Evolutionary conservation across 2,888 invertebrate genomes (phyloP).

Genomic region (Hirtodrosophila alboralis): DNA sequence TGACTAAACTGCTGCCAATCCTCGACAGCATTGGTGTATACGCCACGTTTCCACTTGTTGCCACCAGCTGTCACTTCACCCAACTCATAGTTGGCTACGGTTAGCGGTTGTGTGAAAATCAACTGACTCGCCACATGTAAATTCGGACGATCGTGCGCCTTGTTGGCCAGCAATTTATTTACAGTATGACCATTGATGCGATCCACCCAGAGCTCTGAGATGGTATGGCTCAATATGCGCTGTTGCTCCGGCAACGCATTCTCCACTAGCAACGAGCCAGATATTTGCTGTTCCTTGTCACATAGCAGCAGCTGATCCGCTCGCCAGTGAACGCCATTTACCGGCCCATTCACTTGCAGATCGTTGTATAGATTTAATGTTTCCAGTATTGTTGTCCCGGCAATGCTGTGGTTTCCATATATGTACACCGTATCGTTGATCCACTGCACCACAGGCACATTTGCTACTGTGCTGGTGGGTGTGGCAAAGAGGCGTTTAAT

Average conservation of each 20-base stretch:
- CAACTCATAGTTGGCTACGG: constrained; percentile 66
- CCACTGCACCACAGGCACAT: constrained; percentile 85
- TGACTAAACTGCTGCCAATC: constrained; percentile 42
- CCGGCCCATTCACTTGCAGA: constrained; percentile 73
- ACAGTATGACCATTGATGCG: constrained; percentile 81
- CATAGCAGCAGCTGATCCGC: constrained; percentile 82
- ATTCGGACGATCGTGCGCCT: constrained; percentile 63
- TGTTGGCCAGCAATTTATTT: constrained; percentile 58
- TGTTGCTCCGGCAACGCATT: constrained; percentile 56
- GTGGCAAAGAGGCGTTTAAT: constrained; percentile 82
- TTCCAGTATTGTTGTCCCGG: constrained; percentile 83
- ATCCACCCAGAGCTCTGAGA: constrained; percentile 72
- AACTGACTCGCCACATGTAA: constrained; percentile 73
- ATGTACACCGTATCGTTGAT: constrained; percentile 83
- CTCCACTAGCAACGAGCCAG: constrained; percentile 69
- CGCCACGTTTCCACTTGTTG: constrained; percentile 44
- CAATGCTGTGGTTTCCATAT: constrained; percentile 83
- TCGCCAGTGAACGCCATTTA: constrained; percentile 83
- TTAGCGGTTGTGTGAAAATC: constrained; percentile 69
- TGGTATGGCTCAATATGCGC: constrained; percentile 73
- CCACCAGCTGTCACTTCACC: constrained; percentile 9
- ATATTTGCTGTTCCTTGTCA: constrained; percentile 69
- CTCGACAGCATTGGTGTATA: constrained; percentile 10
- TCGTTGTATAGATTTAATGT: constrained; percentile 77
- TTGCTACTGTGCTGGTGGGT: constrained; percentile 81